phyloP scores from a whole-genome alignment of 2,113 vertebrate genomes.

The Heloderma charlesbogerti region DNA sequence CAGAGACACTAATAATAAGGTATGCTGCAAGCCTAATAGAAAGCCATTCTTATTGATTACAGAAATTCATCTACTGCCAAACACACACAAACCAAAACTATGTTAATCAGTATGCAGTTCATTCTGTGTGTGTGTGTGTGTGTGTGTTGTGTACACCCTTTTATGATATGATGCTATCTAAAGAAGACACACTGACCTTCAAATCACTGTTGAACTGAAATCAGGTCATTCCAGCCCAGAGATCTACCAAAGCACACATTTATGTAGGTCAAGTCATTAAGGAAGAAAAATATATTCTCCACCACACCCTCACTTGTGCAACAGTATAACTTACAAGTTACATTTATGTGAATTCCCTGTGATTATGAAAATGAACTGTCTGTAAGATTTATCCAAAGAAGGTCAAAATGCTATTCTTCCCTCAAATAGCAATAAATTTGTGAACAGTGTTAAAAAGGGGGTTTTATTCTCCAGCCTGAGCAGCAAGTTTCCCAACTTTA shows the following conservation, averaged over 20 bases:
- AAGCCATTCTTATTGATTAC: not conserved
- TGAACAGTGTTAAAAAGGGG: not conserved
- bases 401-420: not conserved
- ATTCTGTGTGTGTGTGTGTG: too few species aligned
- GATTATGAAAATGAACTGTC: not conserved
- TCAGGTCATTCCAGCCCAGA: slow-evolving; percentile 6
- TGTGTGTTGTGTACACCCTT: not conserved
- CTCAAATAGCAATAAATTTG: not conserved
- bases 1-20: not conserved
- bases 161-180: not conserved
- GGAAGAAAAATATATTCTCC: not conserved
- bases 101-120: not conserved
- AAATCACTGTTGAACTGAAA: slow-evolving; percentile 9
- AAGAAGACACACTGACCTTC: not conserved
- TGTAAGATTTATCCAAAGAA: not conserved
- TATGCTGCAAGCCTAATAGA: not conserved
- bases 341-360: not conserved
- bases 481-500: too few species aligned
- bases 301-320: not conserved
- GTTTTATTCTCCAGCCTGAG: not conserved
- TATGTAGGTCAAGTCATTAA: slow-evolving; percentile 8
- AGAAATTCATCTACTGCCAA: not conserved
- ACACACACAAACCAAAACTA: not conserved
- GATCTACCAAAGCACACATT: not conserved
- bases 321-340: not conserved